Conservation (phyloP, 1,140 invertebrate genomes). For the Drosophila lini region DNA sequence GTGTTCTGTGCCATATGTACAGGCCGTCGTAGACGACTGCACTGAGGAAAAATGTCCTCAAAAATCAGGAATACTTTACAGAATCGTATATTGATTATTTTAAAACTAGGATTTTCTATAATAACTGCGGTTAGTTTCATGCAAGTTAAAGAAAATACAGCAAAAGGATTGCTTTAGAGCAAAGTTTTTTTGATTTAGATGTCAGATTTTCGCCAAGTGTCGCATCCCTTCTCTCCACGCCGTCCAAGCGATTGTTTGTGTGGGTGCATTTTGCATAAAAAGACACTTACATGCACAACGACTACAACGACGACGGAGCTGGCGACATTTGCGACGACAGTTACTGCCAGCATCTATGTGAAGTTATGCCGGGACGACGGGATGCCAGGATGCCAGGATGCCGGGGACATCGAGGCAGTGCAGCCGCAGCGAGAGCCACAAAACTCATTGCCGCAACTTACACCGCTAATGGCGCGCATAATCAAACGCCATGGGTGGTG, state of each 20-base stretch:
- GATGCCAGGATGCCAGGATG: constrained; percentile 4
- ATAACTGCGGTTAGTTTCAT: not conserved
- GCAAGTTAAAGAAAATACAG: not conserved
- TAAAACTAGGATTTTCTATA: too few species aligned
- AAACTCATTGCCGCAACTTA: constrained; percentile 83
- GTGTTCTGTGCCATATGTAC: constrained; percentile 45
- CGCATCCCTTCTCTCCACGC: not conserved
- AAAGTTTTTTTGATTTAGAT: not conserved
- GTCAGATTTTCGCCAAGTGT: constrained; percentile 13
- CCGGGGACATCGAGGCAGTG: constrained; percentile 44
- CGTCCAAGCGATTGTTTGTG: constrained; percentile 25
- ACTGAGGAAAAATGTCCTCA: not conserved
- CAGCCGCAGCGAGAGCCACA: constrained; percentile 54
- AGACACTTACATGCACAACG: constrained; percentile 70
- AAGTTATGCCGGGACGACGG: constrained; percentile 68
- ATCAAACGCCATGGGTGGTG: constrained; percentile 80
- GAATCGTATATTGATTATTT: not conserved
- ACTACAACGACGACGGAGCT: constrained; percentile 49
- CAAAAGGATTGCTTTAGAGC: not conserved
- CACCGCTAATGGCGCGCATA: constrained; percentile 83
- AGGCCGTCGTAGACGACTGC: constrained; percentile 13
- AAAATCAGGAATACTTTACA: too few species aligned
- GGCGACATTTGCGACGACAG: constrained; percentile 80
- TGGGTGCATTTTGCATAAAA: constrained; percentile 76
- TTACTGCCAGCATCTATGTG: constrained; percentile 76